Conservation (phyloP, 2,888 invertebrate genomes). For the Himalopsyche tibetana region DNA sequence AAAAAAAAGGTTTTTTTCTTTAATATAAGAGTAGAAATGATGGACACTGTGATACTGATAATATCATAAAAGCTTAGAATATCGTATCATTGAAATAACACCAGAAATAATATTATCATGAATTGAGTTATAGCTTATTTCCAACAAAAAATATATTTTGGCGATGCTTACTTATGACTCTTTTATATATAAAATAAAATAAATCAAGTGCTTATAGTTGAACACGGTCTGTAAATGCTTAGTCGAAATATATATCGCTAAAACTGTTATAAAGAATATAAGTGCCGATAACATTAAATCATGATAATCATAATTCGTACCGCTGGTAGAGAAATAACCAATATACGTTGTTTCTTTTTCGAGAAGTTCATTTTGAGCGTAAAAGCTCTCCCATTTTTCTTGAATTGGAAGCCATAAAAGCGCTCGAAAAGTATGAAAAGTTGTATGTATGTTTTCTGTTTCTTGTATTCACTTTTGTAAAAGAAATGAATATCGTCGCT, state of each 20-base stretch:
- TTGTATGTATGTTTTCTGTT: neutral
- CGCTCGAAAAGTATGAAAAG: neutral
- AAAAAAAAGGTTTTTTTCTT: too few species aligned
- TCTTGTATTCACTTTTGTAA: neutral
- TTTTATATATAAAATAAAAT: too few species aligned
- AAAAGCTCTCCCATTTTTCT: neutral
- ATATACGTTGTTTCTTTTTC: constrained; percentile 11
- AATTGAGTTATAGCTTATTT: too few species aligned
- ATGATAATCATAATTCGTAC: constrained; percentile 12
- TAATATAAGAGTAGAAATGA: too few species aligned
- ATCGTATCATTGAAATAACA: too few species aligned
- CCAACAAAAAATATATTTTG: too few species aligned
- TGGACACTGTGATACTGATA: too few species aligned
- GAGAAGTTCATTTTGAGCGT: neutral
- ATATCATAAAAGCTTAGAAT: too few species aligned
- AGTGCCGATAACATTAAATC: constrained; percentile 26
- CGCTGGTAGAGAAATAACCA: neutral
- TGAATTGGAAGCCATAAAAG: neutral
- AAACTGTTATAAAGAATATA: neutral
- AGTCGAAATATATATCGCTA: neutral
- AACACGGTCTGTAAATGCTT: too few species aligned
- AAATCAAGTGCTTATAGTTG: too few species aligned
- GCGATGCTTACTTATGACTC: too few species aligned
- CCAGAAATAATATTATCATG: too few species aligned
- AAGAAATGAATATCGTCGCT: neutral